A percentile compares a stretch with the other conserved stretches of the same genome.
These are phyloP conservation scores for Epistrophella euchroma DNA, from an alignment of 2,888 invertebrate genomes.

Conservation along the genomic window DNA sequence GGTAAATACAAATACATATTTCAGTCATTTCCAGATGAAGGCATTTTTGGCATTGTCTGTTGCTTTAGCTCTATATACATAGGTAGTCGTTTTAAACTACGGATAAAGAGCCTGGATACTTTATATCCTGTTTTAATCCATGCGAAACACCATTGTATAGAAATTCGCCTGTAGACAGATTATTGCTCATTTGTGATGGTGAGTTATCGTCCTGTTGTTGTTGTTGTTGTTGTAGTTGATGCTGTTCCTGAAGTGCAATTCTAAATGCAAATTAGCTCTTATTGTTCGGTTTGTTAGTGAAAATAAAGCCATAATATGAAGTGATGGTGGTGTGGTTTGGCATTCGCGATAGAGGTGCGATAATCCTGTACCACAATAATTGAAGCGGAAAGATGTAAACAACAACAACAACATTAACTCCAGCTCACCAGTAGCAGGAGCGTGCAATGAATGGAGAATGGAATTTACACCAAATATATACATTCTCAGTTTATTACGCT, in stretches of 20 bases:
- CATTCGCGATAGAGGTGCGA: constrained; percentile 4
- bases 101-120: too few species aligned
- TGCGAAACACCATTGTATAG: not conserved
- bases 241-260: constrained; percentile 56
- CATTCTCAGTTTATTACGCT: constrained; percentile 51
- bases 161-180: constrained; percentile 44
- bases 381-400: constrained; percentile 37
- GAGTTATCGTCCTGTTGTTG: constrained; percentile 44
- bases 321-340: not conserved
- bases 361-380: constrained; percentile 23
- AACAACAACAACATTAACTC: not conserved
- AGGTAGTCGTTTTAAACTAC: not conserved
- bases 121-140: constrained; percentile 14
- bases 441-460: not conserved
- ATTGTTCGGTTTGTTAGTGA: constrained; percentile 47
- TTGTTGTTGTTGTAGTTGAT: not conserved
- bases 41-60: constrained; percentile 46
- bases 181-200: constrained; percentile 65
- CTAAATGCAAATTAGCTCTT: constrained; percentile 66
- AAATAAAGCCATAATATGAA: constrained; percentile 36
- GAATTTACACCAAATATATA: constrained; percentile 14
- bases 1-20: not conserved
- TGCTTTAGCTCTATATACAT: not conserved
- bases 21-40: constrained; percentile 60
- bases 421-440: not conserved